Evolutionary conservation across 2,888 invertebrate genomes (phyloP), one percentile per base, ranked within the genome.

Genomic region (Leucoma salicis): DNA sequence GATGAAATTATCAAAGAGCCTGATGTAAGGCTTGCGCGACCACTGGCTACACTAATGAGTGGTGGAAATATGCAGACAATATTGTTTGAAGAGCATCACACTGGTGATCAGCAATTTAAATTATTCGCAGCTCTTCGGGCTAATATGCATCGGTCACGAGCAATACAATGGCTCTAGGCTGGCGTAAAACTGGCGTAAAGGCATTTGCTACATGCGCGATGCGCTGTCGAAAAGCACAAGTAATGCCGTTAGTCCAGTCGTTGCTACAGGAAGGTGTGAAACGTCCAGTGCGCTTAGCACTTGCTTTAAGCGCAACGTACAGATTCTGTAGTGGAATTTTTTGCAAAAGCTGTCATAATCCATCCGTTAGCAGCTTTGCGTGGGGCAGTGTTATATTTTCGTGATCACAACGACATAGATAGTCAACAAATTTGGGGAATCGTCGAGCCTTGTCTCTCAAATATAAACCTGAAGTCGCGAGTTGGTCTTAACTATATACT

Each of bases 161-260:
- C 78, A 25, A 76, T 29, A 53, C 77, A 4, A 52, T 69, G 3
- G 35, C 40, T 3, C 46, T 66, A 12, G 67, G 70, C 12, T 80
- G 76, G 76, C 49, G 46, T 7, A 32, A 49, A 35, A 37, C 66
- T 21, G 82, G 84, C 12, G 68, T 67, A 1, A 80, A 80, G 46
- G 68, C 73, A 11, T 49, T 80, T 1, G 69, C 75, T 0, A 79
- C 77, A 36, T 67, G 54, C 35, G 49, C 70, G 2, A 44, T 69
- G 3, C 49, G 53, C 14, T 75, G 75, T 39, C 68, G 63, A 21
- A 36, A 39, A 12, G 39, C 35, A 0, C 61, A 72, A 14, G 37
- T 67, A 11, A 60, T 67, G 4, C 35, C 32, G 0, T 45, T 69
- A 25, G 46, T 71, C 5, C 36, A 55, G 16, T 51, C 52, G 16